Conservation (phyloP, 2,888 invertebrate species). For the Cordilura impudica region DNA sequence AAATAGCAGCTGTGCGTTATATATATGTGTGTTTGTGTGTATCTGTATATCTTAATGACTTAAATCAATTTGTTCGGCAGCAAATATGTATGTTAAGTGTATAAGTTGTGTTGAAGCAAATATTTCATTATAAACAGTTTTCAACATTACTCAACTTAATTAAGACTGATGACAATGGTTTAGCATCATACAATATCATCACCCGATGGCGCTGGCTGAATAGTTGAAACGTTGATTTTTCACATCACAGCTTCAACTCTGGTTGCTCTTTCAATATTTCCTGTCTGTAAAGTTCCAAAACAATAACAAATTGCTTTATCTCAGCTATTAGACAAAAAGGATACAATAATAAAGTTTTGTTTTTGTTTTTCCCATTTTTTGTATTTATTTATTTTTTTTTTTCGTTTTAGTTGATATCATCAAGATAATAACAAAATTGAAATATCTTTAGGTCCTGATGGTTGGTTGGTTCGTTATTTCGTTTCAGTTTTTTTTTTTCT, state of each 20-base stretch:
- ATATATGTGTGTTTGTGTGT: neutral
- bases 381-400: neutral
- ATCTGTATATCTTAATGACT: conserved; percentile 9
- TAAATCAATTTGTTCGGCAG: conserved; percentile 31
- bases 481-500: neutral
- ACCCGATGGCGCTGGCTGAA: conserved; percentile 8
- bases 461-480: no score
- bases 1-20: neutral
- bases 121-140: conserved; percentile 58
- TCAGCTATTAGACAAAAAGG: conserved; percentile 28
- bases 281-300: conserved; percentile 67
- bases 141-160: conserved; percentile 58
- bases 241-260: conserved; percentile 19
- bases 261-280: conserved; percentile 64
- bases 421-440: conserved; percentile 44
- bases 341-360: conserved; percentile 27
- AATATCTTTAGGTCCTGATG: conserved; percentile 34
- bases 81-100: neutral
- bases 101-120: conserved; percentile 29
- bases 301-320: conserved; percentile 55
- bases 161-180: conserved; percentile 59
- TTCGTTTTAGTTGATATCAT: conserved; percentile 22
- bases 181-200: conserved; percentile 31
- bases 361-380: no score
- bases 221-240: conserved; percentile 6